Evolutionary conservation across 2,797 vertebrate species (phyloP).

Genomic region (Notoglanidium macrostoma): DNA sequence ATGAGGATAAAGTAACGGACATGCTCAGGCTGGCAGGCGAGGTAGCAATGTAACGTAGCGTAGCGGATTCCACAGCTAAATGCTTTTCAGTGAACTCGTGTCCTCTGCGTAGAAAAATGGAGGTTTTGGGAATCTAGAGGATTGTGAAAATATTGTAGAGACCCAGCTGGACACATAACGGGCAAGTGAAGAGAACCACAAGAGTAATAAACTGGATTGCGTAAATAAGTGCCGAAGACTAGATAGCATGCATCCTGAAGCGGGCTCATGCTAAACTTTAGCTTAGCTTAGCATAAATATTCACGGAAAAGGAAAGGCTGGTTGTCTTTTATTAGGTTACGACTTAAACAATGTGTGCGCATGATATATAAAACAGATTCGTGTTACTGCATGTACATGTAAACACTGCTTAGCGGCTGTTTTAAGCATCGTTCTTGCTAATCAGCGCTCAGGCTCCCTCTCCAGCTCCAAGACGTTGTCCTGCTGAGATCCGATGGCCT

Average conservation of each 20-base stretch:
- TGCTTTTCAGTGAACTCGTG: background rate
- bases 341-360: background rate
- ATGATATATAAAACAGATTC: background rate
- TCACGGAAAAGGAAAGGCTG: background rate
- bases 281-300: background rate
- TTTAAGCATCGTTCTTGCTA: slow-evolving; percentile 43
- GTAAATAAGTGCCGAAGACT: background rate
- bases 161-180: background rate
- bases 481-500: background rate
- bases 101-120: background rate
- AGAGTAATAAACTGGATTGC: background rate
- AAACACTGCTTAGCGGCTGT: slow-evolving; percentile 33
- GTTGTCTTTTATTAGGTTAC: background rate
- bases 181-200: background rate
- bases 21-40: background rate
- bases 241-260: background rate
- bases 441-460: slow-evolving; percentile 14
- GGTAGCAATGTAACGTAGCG: background rate
- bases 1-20: background rate
- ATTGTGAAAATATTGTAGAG: background rate
- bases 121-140: background rate
- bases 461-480: background rate
- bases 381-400: background rate
- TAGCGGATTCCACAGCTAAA: background rate
- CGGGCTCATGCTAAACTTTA: background rate